phyloP scores from a whole-genome alignment of 2,888 invertebrate genomes.

The Lucinisca nassula region DNA sequence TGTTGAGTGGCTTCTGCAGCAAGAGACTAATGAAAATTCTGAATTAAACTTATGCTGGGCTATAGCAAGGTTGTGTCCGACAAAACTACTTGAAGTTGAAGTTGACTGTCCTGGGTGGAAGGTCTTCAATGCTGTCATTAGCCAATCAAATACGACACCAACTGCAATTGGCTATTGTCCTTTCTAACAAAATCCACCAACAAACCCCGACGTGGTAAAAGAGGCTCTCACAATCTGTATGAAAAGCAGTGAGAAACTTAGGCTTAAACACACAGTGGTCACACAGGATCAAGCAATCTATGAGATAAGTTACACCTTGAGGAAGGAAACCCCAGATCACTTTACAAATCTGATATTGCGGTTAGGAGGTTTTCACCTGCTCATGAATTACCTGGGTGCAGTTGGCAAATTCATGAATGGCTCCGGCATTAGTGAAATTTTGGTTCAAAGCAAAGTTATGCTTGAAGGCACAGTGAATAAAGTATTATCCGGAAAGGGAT shows the following conservation, averaged over 20 bases:
- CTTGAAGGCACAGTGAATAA: conserved; percentile 11
- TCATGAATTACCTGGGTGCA: conserved; percentile 15
- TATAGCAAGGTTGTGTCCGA: background rate
- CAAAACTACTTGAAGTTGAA: conserved; percentile 4
- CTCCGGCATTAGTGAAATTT: background rate
- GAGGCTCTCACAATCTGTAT: background rate
- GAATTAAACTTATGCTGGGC: conserved; percentile 3
- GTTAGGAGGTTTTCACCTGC: too few relatives aligned
- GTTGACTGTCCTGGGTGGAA: too few relatives aligned
- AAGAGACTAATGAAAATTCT: too few relatives aligned
- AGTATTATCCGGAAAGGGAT: conserved; percentile 9
- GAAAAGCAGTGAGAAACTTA: background rate
- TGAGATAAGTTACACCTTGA: conserved; percentile 11
- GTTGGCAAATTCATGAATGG: conserved; percentile 6
- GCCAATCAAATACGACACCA: background rate
- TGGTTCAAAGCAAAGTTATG: background rate
- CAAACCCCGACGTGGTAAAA: background rate
- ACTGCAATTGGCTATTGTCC: conserved; percentile 22
- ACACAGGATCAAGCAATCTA: conserved; percentile 1
- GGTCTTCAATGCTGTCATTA: too few relatives aligned
- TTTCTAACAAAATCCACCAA: background rate
- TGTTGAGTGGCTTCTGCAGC: background rate
- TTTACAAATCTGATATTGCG: too few relatives aligned
- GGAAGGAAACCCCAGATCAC: too few relatives aligned
- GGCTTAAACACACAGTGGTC: background rate